These are phyloP conservation scores for Mandrillus leucophaeus DNA, from an alignment of 2,113 vertebrate genomes.

Conservation along the genomic window DNA sequence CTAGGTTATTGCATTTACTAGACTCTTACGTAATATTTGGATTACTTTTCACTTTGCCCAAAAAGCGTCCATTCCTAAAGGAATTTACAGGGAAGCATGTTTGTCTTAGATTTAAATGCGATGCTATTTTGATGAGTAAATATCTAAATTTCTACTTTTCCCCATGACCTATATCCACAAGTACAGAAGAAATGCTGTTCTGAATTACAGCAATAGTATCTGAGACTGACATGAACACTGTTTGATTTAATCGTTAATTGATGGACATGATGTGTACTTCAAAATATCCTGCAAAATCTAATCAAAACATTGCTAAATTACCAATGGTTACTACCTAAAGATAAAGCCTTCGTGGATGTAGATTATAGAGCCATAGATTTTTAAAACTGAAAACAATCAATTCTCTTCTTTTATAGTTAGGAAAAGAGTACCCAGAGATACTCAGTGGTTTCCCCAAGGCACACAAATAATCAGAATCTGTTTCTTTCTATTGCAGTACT, in stretches of 20 bases:
- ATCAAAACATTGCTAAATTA: not conserved
- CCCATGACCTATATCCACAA: not conserved
- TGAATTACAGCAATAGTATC: not conserved
- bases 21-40: not conserved
- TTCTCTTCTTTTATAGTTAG: not conserved
- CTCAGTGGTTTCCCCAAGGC: not conserved
- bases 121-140: not conserved
- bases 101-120: constrained; percentile 6
- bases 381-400: not conserved
- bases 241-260: not conserved
- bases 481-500: not conserved
- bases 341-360: not conserved
- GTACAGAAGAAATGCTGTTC: not conserved
- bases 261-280: not conserved
- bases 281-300: not conserved
- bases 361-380: not conserved
- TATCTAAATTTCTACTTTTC: not conserved
- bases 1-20: not conserved
- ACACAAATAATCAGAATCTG: constrained; percentile 2
- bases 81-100: not conserved
- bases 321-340: not conserved
- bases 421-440: constrained; percentile 23
- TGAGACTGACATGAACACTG: not conserved
- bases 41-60: not conserved
- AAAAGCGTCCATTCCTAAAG: not conserved